Evolutionary conservation across 92 coral and sea anemone genomes (phyloP).

Genomic region (Desmophyllum pertusum): DNA sequence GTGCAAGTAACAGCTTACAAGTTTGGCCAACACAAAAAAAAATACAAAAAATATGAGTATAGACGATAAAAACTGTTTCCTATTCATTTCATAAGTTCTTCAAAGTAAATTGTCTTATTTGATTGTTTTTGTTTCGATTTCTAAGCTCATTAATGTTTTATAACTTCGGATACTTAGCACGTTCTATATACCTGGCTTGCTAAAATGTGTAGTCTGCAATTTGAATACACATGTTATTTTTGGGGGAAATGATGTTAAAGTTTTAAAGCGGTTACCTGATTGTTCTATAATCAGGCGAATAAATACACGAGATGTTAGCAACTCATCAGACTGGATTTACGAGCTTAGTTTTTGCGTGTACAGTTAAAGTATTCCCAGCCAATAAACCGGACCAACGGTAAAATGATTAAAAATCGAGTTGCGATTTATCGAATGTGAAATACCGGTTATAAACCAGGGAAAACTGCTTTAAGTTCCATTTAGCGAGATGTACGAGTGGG

Average conservation of each 20-base stretch:
- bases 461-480: too few relatives aligned
- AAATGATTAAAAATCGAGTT: too few relatives aligned
- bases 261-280: not conserved
- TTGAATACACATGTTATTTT: not conserved
- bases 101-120: not conserved
- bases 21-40: not conserved
- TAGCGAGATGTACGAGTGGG: too few relatives aligned
- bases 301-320: not conserved
- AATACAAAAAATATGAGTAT: not conserved
- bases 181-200: not conserved
- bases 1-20: not conserved
- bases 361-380: too few relatives aligned
- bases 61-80: not conserved
- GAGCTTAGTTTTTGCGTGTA: too few relatives aligned
- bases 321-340: not conserved
- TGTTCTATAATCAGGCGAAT: too few relatives aligned
- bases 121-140: not conserved
- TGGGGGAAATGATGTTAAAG: too few relatives aligned
- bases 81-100: not conserved
- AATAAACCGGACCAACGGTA: too few relatives aligned
- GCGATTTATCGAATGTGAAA: too few relatives aligned
- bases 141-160: not conserved
- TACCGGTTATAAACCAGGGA: too few relatives aligned
- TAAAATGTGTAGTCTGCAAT: not conserved
- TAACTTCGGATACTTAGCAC: not conserved